A percentile compares a stretch with the other conserved stretches of the same genome.
Conservation (phyloP, 2,888 invertebrate species). For the Disparrhopalites patrizii region DNA sequence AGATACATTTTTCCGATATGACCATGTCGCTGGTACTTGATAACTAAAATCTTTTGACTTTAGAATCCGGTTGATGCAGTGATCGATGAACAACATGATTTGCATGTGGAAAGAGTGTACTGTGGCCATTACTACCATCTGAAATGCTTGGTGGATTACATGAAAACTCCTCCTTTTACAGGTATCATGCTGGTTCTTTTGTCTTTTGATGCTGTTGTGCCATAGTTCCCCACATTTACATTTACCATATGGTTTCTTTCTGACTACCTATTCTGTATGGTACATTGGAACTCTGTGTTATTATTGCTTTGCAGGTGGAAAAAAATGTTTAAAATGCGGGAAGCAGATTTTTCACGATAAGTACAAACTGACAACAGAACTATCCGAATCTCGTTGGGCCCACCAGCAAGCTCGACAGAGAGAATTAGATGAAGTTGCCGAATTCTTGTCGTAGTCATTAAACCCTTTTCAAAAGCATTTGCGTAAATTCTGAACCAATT, state of each 20-base stretch:
- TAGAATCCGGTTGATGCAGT: slow-evolving; percentile 53
- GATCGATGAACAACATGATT: slow-evolving; percentile 59
- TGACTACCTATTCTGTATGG: not conserved
- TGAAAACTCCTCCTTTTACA: slow-evolving; percentile 69
- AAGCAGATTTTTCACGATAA: slow-evolving; percentile 67
- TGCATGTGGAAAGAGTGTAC: slow-evolving; percentile 65
- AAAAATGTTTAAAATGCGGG: slow-evolving; percentile 63
- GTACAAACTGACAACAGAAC: slow-evolving; percentile 64
- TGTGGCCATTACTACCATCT: slow-evolving; percentile 70
- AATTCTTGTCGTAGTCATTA: slow-evolving; percentile 61
- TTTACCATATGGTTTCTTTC: not conserved
- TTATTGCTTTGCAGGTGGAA: slow-evolving; percentile 58
- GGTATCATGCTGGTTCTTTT: too few species aligned
- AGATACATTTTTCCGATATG: too few species aligned
- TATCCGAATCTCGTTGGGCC: slow-evolving; percentile 71
- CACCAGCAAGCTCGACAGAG: slow-evolving; percentile 69
- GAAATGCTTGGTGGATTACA: slow-evolving; percentile 63
- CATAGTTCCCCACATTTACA: slow-evolving; percentile 4
- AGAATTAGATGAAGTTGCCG: slow-evolving; percentile 70
- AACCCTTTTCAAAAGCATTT: too few species aligned
- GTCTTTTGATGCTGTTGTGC: slow-evolving; percentile 44
- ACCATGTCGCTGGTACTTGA: too few species aligned
- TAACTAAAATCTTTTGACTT: slow-evolving; percentile 37
- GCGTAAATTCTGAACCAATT: too few species aligned
- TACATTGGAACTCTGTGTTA: not conserved